Conservation (phyloP, 2,888 invertebrate genomes). For the Hyalella azteca region DNA sequence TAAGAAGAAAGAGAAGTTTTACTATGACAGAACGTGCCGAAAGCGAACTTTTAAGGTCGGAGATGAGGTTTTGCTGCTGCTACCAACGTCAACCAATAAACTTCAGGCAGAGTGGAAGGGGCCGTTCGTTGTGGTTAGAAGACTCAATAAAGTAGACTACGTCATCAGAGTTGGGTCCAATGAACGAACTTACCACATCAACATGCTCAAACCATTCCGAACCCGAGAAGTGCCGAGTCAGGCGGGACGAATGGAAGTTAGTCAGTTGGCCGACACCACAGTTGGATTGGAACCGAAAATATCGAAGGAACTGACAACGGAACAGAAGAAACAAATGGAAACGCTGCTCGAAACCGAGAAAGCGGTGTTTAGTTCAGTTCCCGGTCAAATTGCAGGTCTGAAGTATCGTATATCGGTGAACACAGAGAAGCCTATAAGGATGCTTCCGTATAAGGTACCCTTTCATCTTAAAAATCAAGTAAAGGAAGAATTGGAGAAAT, state of each 20-base stretch:
- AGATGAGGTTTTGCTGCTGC: neutral
- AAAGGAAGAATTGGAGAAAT: neutral
- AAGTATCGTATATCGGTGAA: neutral
- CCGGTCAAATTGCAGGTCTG: neutral
- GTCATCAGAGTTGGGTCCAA: neutral
- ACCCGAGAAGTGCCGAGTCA: neutral
- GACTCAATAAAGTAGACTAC: neutral
- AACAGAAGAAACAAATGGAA: neutral
- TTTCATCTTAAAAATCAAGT: neutral
- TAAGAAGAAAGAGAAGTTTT: neutral
- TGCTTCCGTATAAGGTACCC: neutral
- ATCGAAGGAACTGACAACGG: neutral
- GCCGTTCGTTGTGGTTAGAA: neutral
- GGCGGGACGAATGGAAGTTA: neutral
- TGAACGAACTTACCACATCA: neutral
- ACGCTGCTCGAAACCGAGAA: neutral
- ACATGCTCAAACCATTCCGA: neutral
- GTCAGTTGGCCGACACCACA: too few relatives aligned
- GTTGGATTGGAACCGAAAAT: too few relatives aligned
- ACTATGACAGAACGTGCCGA: neutral
- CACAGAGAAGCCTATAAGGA: neutral
- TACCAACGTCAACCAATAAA: neutral
- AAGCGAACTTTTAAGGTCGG: neutral
- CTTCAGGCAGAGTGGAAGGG: neutral
- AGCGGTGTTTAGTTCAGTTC: neutral